Percentiles rank a stretch among this genome's conserved stretches.
These are phyloP conservation scores for Hymenochirus boettgeri DNA, from an alignment of 2,113 vertebrate species.

Conservation along the genomic window DNA sequence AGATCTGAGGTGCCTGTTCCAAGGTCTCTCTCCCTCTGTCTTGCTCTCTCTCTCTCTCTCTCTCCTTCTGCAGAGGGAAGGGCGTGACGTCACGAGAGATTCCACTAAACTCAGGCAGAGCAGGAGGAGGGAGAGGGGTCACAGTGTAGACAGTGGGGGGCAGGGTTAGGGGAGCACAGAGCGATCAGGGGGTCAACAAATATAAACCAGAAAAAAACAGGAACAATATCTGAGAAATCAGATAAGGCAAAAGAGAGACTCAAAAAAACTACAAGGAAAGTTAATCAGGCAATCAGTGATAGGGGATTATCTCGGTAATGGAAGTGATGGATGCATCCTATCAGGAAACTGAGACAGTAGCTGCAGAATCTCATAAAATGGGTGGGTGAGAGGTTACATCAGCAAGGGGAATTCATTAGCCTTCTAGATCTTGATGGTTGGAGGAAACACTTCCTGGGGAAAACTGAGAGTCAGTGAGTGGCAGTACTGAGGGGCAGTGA, in stretches of 20 bases:
- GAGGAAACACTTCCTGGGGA: neutral
- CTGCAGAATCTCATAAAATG: neutral
- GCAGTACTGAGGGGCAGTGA: too few relatives aligned
- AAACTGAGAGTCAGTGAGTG: too few relatives aligned
- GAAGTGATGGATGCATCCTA: too few relatives aligned
- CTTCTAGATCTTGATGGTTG: too few relatives aligned
- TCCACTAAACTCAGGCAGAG: conserved; percentile 33
- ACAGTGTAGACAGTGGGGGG: conserved; percentile 8
- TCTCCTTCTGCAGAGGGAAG: conserved; percentile 52
- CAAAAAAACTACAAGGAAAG: conserved; percentile 2
- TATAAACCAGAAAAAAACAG: too few relatives aligned
- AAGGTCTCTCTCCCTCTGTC: too few relatives aligned
- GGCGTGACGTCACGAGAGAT: conserved; percentile 65
- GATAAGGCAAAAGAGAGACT: too few relatives aligned
- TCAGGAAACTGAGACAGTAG: conserved; percentile 1
- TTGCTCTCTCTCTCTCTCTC: conserved; percentile 47
- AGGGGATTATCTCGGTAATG: conserved; percentile 17
- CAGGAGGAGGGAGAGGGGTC: conserved; percentile 24
- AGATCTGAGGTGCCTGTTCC: conserved; percentile 19
- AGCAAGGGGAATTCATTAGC: neutral
- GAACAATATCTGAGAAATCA: too few relatives aligned
- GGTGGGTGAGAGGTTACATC: neutral
- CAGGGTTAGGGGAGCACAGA: conserved; percentile 7
- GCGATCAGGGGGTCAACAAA: neutral
- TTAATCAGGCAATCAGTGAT: neutral